Evolutionary conservation across 2,797 vertebrate genomes (phyloP), one percentile per base, ranked within the genome.

Genomic region (Petrocephalus schoutedeni): DNA sequence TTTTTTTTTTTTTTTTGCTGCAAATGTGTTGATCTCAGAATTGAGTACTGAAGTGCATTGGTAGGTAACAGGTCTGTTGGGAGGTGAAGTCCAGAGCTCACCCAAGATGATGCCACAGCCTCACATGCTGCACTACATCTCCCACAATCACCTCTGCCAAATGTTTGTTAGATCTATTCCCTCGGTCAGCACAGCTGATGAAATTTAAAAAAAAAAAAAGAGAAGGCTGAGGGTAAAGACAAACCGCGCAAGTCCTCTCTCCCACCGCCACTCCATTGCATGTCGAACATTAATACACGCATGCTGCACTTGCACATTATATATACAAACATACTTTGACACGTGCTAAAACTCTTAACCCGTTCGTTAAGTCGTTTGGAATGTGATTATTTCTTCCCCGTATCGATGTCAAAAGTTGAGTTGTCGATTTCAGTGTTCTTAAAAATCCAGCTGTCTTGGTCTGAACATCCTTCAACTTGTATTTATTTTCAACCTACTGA

Each of bases 341-440:
- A 80, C 21, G 9, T 51, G 93, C 92, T 93, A 93, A 93, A 67
- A 82, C 71, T 88, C 85, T 54, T 58, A 88, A 83, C 85, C 84
- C 49, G 85, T 86, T 80, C 87, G 77, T 59, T 45, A 89, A 89
- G 90, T 93, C 94, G 89, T 92, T 94, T 94, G 94, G 87, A 92
- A 88, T 91, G 93, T 95, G 91, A 41, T 57, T 86, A 80, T 93
- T 95, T 95, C 94, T 95, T 93, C 93, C 92, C 94, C 94, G 94
- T 95, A 94, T 96, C 95, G 93, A 95, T 95, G 95, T 96, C 93
- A 94, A 92, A 95, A 95, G 94, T 95, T 94, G 92, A 94, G 93
- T 94, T 91, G 89, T 92, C 94, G 93, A 93, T 93, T 28, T 93
- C 94, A 92, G 91, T 91, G 91, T 95, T 94, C 89, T 92, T 92